Evolutionary conservation across 2,888 invertebrate genomes (phyloP).

Genomic region (Plebejus argus): DNA sequence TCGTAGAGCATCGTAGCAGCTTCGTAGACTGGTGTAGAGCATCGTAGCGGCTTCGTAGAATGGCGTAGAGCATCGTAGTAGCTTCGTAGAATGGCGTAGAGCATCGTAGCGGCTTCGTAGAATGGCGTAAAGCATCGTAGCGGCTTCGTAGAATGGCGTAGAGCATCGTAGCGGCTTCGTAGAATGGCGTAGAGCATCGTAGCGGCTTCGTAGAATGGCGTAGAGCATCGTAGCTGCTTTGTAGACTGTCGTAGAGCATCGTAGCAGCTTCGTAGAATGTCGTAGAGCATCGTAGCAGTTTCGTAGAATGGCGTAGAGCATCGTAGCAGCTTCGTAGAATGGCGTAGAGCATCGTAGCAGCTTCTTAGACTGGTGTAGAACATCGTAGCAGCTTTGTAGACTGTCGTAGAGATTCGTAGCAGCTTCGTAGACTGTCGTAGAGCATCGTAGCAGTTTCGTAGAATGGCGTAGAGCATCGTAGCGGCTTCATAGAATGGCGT

Average conservation of each 20-base stretch:
- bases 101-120: too few species aligned
- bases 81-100: neutral
- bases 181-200: neutral
- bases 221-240: neutral
- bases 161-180: neutral
- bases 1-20: too few species aligned
- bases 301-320: neutral
- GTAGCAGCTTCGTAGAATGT: too few species aligned
- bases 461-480: neutral
- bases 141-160: neutral
- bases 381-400: too few species aligned
- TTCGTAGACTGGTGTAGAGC: neutral
- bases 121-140: neutral
- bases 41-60: neutral
- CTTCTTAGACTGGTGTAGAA: neutral
- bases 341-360: neutral
- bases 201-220: too few species aligned
- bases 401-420: neutral
- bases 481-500: too few species aligned
- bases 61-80: neutral
- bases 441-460: neutral
- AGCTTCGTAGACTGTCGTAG: neutral
- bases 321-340: neutral
- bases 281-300: neutral
- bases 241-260: neutral